phyloP scores from a whole-genome alignment of 2,888 invertebrate genomes.

The Congeria kusceri region DNA sequence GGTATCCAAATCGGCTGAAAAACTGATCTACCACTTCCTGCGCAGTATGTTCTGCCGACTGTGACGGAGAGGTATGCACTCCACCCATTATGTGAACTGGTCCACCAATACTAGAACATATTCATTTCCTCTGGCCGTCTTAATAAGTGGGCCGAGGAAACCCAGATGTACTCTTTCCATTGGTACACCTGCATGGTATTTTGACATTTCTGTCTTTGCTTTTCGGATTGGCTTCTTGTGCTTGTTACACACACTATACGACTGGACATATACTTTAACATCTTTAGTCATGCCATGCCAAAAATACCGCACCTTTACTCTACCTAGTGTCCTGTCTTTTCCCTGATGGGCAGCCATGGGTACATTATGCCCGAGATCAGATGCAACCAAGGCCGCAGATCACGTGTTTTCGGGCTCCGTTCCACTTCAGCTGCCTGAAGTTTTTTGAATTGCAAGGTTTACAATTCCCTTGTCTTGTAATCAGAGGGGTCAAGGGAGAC shows the following conservation, averaged over 20 bases:
- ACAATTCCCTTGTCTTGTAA: neutral
- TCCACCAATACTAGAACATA: conserved; percentile 26
- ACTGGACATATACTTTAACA: conserved; percentile 10
- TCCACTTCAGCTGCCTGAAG: neutral
- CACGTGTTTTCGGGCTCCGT: no score
- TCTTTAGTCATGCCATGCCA: conserved; percentile 33
- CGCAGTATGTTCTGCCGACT: conserved; percentile 16
- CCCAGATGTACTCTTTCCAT: conserved; percentile 48
- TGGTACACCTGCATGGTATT: conserved; percentile 92
- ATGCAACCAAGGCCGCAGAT: neutral
- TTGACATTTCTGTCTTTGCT: conserved; percentile 2
- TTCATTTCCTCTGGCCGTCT: conserved; percentile 5
- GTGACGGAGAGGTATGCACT: conserved; percentile 10
- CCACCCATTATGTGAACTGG: conserved; percentile 45
- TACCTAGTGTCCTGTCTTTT: neutral
- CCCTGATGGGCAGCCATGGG: conserved; percentile 36
- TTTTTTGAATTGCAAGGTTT: neutral
- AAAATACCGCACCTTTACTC: conserved; percentile 21
- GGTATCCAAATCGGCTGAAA: conserved; percentile 19
- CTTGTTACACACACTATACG: conserved; percentile 21
- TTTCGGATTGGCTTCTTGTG: conserved; percentile 19
- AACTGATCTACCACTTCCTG: conserved; percentile 11
- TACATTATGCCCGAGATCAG: conserved; percentile 14
- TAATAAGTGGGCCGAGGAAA: conserved; percentile 30
- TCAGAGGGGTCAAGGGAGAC: no score